Evolutionary conservation across 2,888 invertebrate species (phyloP), one percentile per base, ranked within the genome.

Genomic region (Meteorus cinctellus): DNA sequence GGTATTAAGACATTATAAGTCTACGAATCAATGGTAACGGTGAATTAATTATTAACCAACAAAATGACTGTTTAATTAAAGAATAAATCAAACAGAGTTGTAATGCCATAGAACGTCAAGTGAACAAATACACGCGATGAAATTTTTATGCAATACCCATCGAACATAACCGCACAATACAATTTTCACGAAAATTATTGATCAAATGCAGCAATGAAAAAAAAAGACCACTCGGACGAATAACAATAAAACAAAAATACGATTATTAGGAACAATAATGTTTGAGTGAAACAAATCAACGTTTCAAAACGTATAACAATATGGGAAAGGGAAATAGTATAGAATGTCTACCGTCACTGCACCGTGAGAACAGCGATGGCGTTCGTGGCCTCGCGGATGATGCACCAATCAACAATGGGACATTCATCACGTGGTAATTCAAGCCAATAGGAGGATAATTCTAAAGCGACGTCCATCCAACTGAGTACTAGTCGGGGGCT

Each of bases 401-500:
- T 78, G 73, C 79, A 65, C 92, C 91, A 92, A 91, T 92, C 16
- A 78, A 81, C 72, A 77, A 68, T 48, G 69, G 72, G 70, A 74
- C 59, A 67, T 75, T 70, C 77, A 86, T 91, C 92, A 92, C 91
- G 90, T 92, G 92, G 85, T 59, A 77, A n/a, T 1, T 60, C 77
- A 78, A 78, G 78, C 91, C 91, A 91, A 91, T 91, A 82, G 81
- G 81, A 83, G 77, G 19, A 73, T 78, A 79, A 82, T 85, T 86
- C 88, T 90, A 86, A 86, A 84, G 89, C 90, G 89, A 88, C 91
- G 90, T 90, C 90, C 90, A 78, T 51, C 78, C 79, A 83, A 80
- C 80, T 77, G 85, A 80, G 82, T n/a, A 55, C 82, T 83, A 85
- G 85, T 86, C 90, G 91, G 91, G 91, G 91, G 91, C 91, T 91